A percentile compares a stretch with the other conserved stretches of the same genome.
Conservation (phyloP, 2,797 vertebrate genomes). For the Acipenser ruthenus region DNA sequence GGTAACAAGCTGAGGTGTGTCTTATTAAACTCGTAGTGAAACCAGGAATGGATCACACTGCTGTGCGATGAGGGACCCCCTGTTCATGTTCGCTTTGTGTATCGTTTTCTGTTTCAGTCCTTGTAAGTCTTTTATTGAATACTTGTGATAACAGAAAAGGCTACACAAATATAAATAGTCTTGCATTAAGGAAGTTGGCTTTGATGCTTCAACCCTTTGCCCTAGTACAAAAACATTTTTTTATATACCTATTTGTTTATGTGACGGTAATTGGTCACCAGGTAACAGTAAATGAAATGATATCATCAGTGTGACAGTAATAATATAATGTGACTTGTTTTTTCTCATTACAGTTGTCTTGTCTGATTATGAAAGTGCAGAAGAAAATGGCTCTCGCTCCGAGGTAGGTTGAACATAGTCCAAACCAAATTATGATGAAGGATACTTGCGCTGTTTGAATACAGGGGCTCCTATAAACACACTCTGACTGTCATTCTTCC, state of each 20-base stretch:
- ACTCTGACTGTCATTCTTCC: constrained; percentile 16
- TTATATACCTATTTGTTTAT: neutral
- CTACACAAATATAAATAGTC: too few relatives aligned
- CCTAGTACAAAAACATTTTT: neutral
- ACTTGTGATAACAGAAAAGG: too few relatives aligned
- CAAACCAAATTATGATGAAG: neutral
- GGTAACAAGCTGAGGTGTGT: too few relatives aligned
- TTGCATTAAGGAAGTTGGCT: too few relatives aligned
- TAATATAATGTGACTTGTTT: constrained; percentile 8
- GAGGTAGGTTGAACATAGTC: constrained; percentile 57
- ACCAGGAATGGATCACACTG: too few relatives aligned
- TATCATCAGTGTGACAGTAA: too few relatives aligned
- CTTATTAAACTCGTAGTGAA: too few relatives aligned
- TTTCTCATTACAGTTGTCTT: constrained; percentile 69
- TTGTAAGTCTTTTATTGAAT: too few relatives aligned
- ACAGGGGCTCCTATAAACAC: neutral
- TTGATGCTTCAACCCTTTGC: too few relatives aligned
- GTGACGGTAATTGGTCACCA: neutral
- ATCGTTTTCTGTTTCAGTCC: too few relatives aligned
- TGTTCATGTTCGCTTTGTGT: too few relatives aligned
- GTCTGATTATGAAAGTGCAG: constrained; percentile 92
- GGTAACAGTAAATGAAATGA: neutral
- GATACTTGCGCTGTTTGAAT: neutral
- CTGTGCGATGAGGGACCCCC: too few relatives aligned
- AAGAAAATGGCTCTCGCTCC: constrained; percentile 73